Evolutionary conservation across 1,140 invertebrate genomes (phyloP).

Genomic region (Bicyclus anynana): DNA sequence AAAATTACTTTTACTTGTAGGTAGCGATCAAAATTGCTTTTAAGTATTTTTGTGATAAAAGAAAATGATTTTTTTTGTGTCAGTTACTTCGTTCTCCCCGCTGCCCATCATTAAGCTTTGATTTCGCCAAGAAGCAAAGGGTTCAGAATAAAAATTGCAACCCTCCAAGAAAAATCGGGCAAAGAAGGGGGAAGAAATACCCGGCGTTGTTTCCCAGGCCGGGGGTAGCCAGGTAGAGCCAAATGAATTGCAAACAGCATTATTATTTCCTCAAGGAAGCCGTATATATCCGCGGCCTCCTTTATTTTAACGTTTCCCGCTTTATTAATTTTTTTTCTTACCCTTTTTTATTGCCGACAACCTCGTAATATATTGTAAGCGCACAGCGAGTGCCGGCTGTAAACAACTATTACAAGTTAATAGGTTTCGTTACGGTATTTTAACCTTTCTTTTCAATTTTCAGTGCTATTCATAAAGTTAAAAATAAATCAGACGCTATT

Average conservation of each 20-base stretch:
- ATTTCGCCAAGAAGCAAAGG: slow-evolving; percentile 62
- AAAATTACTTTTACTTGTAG: background rate
- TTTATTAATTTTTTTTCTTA: slow-evolving; percentile 72
- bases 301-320: slow-evolving; percentile 73
- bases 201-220: slow-evolving; percentile 63
- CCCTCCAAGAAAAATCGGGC: slow-evolving; percentile 61
- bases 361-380: slow-evolving; percentile 73
- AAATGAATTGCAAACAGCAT: slow-evolving; percentile 78
- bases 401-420: slow-evolving; percentile 75
- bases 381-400: slow-evolving; percentile 61
- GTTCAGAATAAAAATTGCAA: slow-evolving; percentile 65
- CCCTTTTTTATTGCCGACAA: slow-evolving; percentile 74
- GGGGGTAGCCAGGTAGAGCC: slow-evolving; percentile 70
- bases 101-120: slow-evolving; percentile 59
- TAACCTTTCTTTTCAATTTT: background rate
- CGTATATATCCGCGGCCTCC: slow-evolving; percentile 72
- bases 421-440: slow-evolving; percentile 31
- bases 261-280: slow-evolving; percentile 76
- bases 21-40: no score
- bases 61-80: background rate
- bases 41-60: no score
- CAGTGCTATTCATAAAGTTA: background rate
- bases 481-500: no score
- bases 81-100: slow-evolving; percentile 36
- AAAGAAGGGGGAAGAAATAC: slow-evolving; percentile 54